A percentile compares a stretch with the other conserved stretches of the same genome.
Evolutionary conservation across 2,888 invertebrate genomes (phyloP).

Genomic region (Cheilosia vernalis): DNA sequence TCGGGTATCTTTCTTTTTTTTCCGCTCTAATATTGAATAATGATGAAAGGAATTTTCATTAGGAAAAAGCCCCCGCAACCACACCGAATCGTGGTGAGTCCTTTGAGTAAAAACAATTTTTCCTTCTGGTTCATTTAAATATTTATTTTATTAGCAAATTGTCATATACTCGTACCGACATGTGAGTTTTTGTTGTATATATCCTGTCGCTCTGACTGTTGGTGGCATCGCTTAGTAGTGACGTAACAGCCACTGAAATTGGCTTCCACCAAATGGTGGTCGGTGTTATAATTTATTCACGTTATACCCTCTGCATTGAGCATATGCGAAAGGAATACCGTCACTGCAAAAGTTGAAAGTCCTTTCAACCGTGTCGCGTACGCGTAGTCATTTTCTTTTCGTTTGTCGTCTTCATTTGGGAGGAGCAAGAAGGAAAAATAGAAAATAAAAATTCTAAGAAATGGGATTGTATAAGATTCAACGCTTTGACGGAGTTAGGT

Average conservation of each 20-base stretch:
- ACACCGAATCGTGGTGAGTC: neutral
- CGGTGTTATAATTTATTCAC: constrained; percentile 67
- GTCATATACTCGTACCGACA: constrained; percentile 35
- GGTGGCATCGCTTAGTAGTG: constrained; percentile 11
- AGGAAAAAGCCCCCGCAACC: constrained; percentile 25
- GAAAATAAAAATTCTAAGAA: constrained; percentile 56
- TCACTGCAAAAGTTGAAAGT: constrained; percentile 55
- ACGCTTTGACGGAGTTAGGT: constrained; percentile 24
- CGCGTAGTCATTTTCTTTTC: neutral
- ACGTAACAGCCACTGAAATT: constrained; percentile 61
- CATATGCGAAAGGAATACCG: constrained; percentile 59
- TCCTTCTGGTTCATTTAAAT: constrained; percentile 45
- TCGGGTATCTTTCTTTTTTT: neutral
- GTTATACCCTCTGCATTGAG: constrained; percentile 47
- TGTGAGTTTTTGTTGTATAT: neutral
- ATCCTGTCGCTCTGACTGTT: neutral
- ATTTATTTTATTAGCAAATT: constrained; percentile 66
- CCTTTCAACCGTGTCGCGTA: constrained; percentile 42
- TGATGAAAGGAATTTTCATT: constrained; percentile 63
- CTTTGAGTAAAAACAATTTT: constrained; percentile 19
- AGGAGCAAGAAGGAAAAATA: constrained; percentile 4
- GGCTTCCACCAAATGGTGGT: constrained; percentile 61
- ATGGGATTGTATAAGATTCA: constrained; percentile 50
- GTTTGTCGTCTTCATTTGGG: neutral
- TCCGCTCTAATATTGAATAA: constrained; percentile 43